phyloP scores from a whole-genome alignment of 1,140 invertebrate species.

The Aphaenogaster ashmeadi region DNA sequence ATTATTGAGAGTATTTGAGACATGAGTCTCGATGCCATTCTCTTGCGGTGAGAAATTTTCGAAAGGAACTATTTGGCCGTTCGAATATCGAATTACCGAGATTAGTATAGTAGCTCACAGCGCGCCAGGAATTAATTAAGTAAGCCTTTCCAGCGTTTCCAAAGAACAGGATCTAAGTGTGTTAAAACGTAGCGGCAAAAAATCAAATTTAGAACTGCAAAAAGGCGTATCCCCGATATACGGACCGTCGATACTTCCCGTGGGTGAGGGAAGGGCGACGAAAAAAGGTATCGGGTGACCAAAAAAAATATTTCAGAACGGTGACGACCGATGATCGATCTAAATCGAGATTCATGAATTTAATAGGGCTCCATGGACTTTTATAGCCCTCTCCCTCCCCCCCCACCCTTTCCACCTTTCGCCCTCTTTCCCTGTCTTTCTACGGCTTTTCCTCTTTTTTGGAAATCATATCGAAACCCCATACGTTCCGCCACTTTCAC shows the following conservation, averaged over 20 bases:
- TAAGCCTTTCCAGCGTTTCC: neutral
- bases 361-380: conserved; percentile 68
- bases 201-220: conserved; percentile 18
- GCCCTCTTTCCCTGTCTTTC: conserved; percentile 54
- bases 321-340: conserved; percentile 49
- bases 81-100: neutral
- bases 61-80: neutral
- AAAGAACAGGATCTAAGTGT: neutral
- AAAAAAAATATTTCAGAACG: conserved; percentile 62
- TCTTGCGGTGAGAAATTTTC: neutral
- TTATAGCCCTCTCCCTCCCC: conserved; percentile 37
- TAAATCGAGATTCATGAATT: conserved; percentile 74
- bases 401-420: conserved; percentile 12
- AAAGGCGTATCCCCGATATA: conserved; percentile 21
- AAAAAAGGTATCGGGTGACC: conserved; percentile 44
- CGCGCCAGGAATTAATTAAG: neutral
- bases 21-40: neutral
- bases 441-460: conserved; percentile 62
- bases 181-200: neutral
- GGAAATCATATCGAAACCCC: conserved; percentile 77
- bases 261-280: neutral
- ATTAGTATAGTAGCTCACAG: neutral
- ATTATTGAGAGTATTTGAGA: neutral
- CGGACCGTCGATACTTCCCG: conserved; percentile 16
- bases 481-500: conserved; percentile 75